phyloP scores from a whole-genome alignment of 2,888 invertebrate species.

The Drosophila aldrichi region DNA sequence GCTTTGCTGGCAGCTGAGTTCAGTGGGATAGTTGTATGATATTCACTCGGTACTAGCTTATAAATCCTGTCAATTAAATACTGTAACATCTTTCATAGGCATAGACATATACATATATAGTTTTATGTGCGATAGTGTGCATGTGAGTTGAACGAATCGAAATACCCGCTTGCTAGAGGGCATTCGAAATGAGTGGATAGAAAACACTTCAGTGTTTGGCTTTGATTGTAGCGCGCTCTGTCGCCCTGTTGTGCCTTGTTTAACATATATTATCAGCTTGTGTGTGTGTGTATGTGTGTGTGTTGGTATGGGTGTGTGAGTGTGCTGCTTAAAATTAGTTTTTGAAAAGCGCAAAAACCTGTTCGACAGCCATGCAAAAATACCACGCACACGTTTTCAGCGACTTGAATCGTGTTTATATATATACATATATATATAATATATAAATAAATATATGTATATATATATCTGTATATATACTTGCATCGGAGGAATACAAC shows the following conservation, averaged over 20 bases:
- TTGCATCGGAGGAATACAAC: conserved; percentile 42
- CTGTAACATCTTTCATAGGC: background rate
- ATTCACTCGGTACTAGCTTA: too few species aligned
- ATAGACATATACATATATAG: background rate
- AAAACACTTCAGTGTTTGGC: conserved; percentile 5
- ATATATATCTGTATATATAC: conserved; percentile 15
- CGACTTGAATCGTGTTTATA: conserved; percentile 4
- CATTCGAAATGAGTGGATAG: conserved; percentile 1
- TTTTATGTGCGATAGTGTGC: background rate
- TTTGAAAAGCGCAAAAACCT: conserved; percentile 62
- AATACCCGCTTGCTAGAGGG: background rate
- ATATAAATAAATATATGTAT: conserved; percentile 13
- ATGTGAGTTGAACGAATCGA: background rate
- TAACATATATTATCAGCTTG: conserved; percentile 59
- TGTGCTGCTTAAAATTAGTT: conserved; percentile 57
- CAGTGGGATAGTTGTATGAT: background rate
- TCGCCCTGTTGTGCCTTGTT: conserved; percentile 27
- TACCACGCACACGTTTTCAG: conserved; percentile 36
- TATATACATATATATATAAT: conserved; percentile 14
- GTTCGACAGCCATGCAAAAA: conserved; percentile 62
- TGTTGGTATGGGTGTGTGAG: conserved; percentile 5
- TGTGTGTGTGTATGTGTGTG: background rate
- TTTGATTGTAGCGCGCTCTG: conserved; percentile 1
- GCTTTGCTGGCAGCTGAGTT: background rate
- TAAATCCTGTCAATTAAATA: background rate